phyloP scores from a whole-genome alignment of 2,113 vertebrate species.

The Cinclus cinclus region DNA sequence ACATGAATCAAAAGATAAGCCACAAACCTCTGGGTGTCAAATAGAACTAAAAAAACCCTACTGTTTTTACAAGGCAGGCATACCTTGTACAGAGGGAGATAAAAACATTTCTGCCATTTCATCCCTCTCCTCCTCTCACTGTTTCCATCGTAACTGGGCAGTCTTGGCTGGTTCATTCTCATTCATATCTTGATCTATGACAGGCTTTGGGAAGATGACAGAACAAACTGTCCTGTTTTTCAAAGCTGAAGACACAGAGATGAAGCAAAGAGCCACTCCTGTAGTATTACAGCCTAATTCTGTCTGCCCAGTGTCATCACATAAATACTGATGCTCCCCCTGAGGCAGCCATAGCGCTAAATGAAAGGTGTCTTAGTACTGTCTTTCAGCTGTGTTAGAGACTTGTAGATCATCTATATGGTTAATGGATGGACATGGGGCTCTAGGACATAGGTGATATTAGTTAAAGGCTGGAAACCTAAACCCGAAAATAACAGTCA shows the following conservation, averaged over 20 bases:
- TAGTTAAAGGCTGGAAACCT: not conserved
- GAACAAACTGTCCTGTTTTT: not conserved
- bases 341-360: slow-evolving; percentile 1
- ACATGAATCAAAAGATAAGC: not conserved
- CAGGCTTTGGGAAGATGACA: not conserved
- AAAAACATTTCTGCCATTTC: not conserved
- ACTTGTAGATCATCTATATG: not conserved
- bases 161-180: not conserved
- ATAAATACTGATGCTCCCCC: slow-evolving; percentile 8
- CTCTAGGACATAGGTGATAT: not conserved
- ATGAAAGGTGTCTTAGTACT: not conserved
- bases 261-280: not conserved
- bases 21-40: not conserved
- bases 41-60: not conserved
- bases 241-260: not conserved
- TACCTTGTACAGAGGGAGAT: not conserved
- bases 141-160: not conserved
- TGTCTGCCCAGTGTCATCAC: not conserved
- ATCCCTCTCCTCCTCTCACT: not conserved
- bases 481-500: not conserved
- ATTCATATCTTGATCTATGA: not conserved
- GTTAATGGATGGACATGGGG: not conserved
- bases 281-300: slow-evolving; percentile 9
- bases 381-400: not conserved
- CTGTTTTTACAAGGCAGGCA: not conserved